A percentile compares a stretch with the other conserved stretches of the same genome.
Conservation (phyloP, 2,888 invertebrate genomes). For the Pandemis corylana region DNA sequence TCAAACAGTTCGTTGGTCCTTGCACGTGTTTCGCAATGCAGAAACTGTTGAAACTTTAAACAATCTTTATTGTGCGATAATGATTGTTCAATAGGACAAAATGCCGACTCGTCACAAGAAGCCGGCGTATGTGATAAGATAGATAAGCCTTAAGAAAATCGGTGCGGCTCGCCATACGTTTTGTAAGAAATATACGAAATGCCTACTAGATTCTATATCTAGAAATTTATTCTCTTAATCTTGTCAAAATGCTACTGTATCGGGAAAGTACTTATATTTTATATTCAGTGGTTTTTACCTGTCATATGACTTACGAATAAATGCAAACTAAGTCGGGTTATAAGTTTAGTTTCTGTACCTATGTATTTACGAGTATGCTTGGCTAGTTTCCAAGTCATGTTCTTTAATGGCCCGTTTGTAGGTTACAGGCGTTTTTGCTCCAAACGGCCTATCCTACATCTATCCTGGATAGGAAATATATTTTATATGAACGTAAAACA, state of each 20-base stretch:
- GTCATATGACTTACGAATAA: not conserved
- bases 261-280: not conserved
- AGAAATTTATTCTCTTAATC: not conserved
- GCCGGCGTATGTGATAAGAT: slow-evolving; percentile 22
- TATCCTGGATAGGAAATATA: not conserved
- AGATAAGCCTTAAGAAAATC: slow-evolving; percentile 28
- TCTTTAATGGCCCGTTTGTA: not conserved
- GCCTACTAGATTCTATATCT: not conserved
- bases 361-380: not conserved
- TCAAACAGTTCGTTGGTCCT: slow-evolving; percentile 31
- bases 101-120: slow-evolving; percentile 20
- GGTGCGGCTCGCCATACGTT: not conserved
- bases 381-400: not conserved
- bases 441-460: not conserved
- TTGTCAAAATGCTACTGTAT: not conserved
- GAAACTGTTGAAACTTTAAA: slow-evolving; percentile 16
- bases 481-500: too few species aligned
- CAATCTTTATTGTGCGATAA: slow-evolving; percentile 37
- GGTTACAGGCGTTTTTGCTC: slow-evolving; percentile 1
- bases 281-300: not conserved
- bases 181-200: not conserved
- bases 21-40: slow-evolving; percentile 33
- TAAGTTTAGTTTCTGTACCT: not conserved
- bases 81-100: slow-evolving; percentile 17
- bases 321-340: not conserved